Percentiles rank a stretch among this genome's conserved stretches.
Conservation (phyloP, 2,797 vertebrate species). For the Vespertilio murinus region DNA sequence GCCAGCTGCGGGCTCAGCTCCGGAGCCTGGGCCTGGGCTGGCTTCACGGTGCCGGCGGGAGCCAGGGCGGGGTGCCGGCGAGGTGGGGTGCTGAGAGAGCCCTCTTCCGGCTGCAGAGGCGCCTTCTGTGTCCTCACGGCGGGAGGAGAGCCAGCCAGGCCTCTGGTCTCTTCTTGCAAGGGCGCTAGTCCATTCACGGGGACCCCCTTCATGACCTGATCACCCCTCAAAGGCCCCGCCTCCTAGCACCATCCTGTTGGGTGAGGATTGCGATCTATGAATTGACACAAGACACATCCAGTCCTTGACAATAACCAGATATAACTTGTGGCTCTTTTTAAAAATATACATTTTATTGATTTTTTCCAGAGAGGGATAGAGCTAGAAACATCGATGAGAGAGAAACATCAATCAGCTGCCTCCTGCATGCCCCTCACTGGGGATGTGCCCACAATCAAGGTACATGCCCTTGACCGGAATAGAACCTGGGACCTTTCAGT, state of each 20-base stretch:
- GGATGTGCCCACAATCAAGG: too few species aligned
- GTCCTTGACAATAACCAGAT: neutral
- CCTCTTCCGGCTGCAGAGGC: neutral
- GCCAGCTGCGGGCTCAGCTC: too few species aligned
- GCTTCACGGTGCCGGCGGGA: too few species aligned
- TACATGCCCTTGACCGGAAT: too few species aligned
- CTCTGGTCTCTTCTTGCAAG: neutral
- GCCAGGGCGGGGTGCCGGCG: neutral
- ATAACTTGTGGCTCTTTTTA: neutral
- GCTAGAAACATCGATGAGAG: too few species aligned
- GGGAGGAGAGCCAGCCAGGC: neutral
- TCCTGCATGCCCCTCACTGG: too few species aligned
- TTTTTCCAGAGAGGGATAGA: too few species aligned
- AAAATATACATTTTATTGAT: too few species aligned
- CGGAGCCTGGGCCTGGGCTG: too few species aligned
- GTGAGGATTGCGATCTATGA: neutral
- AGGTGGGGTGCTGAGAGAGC: neutral
- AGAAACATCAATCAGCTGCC: too few species aligned
- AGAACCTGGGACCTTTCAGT: too few species aligned
- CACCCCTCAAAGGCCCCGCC: neutral
- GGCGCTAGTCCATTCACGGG: neutral
- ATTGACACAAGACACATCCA: neutral
- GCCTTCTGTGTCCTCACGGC: neutral
- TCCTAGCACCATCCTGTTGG: neutral
- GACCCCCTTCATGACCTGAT: neutral